Evolutionary conservation across 2,113 vertebrate species (phyloP).

Genomic region (Globicephala melas): DNA sequence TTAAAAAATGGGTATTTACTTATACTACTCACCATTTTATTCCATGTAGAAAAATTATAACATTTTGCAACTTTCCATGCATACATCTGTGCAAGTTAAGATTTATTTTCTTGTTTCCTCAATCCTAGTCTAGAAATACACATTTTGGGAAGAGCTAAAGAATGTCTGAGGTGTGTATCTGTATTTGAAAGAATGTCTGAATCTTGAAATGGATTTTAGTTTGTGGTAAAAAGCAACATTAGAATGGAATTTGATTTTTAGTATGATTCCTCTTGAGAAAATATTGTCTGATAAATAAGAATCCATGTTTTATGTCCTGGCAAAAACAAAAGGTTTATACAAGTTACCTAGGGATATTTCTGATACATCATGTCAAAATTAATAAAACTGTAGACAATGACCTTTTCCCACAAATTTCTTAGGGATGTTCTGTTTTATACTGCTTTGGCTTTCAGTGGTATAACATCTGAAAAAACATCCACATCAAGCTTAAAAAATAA

Average conservation of each 20-base stretch:
- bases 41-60: not conserved
- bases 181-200: not conserved
- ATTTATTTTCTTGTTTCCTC: not conserved
- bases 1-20: not conserved
- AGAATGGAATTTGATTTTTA: not conserved
- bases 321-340: slow-evolving; percentile 10
- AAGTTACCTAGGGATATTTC: not conserved
- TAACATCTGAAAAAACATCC: slow-evolving; percentile 18
- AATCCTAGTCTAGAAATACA: not conserved
- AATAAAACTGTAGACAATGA: slow-evolving; percentile 24
- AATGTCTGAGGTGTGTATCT: not conserved
- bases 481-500: slow-evolving; percentile 1
- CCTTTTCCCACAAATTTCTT: not conserved
- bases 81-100: not conserved
- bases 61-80: not conserved
- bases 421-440: not conserved
- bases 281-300: slow-evolving; percentile 24
- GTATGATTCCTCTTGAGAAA: slow-evolving; percentile 8
- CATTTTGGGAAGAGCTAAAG: not conserved
- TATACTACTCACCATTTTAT: not conserved
- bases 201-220: not conserved
- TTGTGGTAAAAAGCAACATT: not conserved
- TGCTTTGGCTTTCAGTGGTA: not conserved
- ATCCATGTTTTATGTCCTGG: not conserved
- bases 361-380: slow-evolving; percentile 32